phyloP scores from a whole-genome alignment of 1,140 invertebrate species.

The Drosophila biarmipes region DNA sequence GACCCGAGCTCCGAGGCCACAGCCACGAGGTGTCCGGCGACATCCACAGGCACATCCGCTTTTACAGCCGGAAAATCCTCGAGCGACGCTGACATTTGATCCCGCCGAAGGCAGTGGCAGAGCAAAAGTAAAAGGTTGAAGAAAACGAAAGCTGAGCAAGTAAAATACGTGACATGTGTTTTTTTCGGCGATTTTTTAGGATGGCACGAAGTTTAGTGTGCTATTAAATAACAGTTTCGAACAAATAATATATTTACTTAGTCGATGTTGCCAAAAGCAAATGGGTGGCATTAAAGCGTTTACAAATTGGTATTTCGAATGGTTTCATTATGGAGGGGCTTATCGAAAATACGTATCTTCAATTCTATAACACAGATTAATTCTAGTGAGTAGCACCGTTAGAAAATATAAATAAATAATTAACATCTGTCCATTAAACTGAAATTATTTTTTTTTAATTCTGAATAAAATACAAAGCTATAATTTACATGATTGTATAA shows the following conservation, averaged over 20 bases:
- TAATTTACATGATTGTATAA: too few relatives aligned
- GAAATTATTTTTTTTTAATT: too few relatives aligned
- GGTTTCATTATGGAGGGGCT: not conserved
- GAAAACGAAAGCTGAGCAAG: constrained; percentile 2
- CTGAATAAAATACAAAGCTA: too few relatives aligned
- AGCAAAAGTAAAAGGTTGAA: constrained; percentile 22
- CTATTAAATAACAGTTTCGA: constrained; percentile 1
- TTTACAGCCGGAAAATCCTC: constrained; percentile 31
- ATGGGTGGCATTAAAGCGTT: not conserved
- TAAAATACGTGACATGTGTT: constrained; percentile 29
- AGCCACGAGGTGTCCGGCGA: constrained; percentile 29
- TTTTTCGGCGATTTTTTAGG: not conserved
- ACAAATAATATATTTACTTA: not conserved
- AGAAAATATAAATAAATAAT: too few relatives aligned
- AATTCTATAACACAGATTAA: too few relatives aligned
- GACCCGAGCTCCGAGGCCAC: constrained; percentile 35
- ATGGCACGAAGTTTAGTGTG: not conserved
- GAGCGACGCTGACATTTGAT: constrained; percentile 26
- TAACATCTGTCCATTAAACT: too few relatives aligned
- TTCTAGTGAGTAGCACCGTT: too few relatives aligned
- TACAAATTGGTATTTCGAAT: not conserved
- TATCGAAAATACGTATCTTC: too few relatives aligned
- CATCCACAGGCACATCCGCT: constrained; percentile 10
- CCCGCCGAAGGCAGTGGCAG: constrained; percentile 2
- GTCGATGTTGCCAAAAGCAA: not conserved